phyloP scores from a whole-genome alignment of 1,140 invertebrate species.

The Pseudoatta argentina region DNA sequence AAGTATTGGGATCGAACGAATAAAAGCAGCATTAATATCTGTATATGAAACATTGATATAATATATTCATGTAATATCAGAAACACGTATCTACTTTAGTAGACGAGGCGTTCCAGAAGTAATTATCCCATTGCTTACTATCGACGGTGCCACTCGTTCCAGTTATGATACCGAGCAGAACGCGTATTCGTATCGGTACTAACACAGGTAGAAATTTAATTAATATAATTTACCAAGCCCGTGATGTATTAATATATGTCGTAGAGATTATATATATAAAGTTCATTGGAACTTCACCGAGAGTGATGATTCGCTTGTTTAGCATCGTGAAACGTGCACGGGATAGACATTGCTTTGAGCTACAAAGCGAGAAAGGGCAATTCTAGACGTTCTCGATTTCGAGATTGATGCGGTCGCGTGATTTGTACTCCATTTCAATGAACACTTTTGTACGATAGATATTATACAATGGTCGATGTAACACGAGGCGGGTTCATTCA shows the following conservation, averaged over 20 bases:
- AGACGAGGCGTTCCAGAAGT: conserved; percentile 54
- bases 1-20: not conserved
- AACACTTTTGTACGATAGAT: conserved; percentile 39
- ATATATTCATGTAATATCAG: conserved; percentile 32
- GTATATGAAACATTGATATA: conserved; percentile 18
- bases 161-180: conserved; percentile 46
- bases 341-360: conserved; percentile 33
- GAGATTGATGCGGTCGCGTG: conserved; percentile 21
- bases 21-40: conserved; percentile 42
- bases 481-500: not conserved
- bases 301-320: conserved; percentile 56
- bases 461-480: not conserved
- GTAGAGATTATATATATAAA: conserved; percentile 52
- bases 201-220: conserved; percentile 73
- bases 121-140: conserved; percentile 71
- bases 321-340: conserved; percentile 40
- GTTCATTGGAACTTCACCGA: conserved; percentile 45
- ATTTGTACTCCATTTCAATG: conserved; percentile 20
- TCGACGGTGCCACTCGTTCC: conserved; percentile 66
- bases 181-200: conserved; percentile 46
- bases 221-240: conserved; percentile 76
- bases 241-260: conserved; percentile 71
- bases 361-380: conserved; percentile 22
- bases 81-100: conserved; percentile 39
- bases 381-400: conserved; percentile 38